Percentiles rank a stretch among this genome's conserved stretches.
These are phyloP conservation scores for Argyra leucocephala DNA, from an alignment of 2,888 invertebrate species.

Conservation along the genomic window DNA sequence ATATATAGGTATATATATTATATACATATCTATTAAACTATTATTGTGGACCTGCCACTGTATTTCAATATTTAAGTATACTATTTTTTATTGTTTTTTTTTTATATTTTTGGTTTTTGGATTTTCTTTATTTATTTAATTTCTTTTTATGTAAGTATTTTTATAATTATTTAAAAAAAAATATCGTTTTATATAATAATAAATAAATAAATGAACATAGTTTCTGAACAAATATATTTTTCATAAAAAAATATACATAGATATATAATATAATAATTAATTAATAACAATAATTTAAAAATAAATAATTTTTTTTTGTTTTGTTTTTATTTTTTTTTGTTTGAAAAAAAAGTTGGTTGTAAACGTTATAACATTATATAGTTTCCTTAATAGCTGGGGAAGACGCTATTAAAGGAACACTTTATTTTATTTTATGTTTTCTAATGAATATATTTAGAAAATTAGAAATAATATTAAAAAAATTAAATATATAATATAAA, in stretches of 20 bases:
- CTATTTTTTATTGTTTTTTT: neutral
- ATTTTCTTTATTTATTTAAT: slow-evolving; percentile 18
- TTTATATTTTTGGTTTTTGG: neutral
- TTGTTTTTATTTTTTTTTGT: neutral
- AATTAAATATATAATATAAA: neutral
- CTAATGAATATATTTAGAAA: neutral
- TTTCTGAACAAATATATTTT: slow-evolving; percentile 23
- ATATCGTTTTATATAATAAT: slow-evolving; percentile 17
- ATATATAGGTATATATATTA: neutral
- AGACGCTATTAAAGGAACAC: slow-evolving; percentile 39
- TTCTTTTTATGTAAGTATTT: slow-evolving; percentile 28
- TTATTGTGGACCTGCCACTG: slow-evolving; percentile 7
- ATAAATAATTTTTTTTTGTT: slow-evolving; percentile 24
- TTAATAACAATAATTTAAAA: no score
- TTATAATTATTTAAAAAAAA: slow-evolving; percentile 14
- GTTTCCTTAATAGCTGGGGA: slow-evolving; percentile 41
- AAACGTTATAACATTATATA: no score
- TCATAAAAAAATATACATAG: no score
- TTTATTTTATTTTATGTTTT: slow-evolving; percentile 11
- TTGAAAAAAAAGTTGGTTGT: no score
- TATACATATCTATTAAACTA: neutral
- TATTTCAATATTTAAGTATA: neutral
- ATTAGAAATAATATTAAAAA: neutral
- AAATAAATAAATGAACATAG: slow-evolving; percentile 20
- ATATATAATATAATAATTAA: no score